phyloP scores from a whole-genome alignment of 2,797 vertebrate species.

The Halcyon chelicuti region DNA sequence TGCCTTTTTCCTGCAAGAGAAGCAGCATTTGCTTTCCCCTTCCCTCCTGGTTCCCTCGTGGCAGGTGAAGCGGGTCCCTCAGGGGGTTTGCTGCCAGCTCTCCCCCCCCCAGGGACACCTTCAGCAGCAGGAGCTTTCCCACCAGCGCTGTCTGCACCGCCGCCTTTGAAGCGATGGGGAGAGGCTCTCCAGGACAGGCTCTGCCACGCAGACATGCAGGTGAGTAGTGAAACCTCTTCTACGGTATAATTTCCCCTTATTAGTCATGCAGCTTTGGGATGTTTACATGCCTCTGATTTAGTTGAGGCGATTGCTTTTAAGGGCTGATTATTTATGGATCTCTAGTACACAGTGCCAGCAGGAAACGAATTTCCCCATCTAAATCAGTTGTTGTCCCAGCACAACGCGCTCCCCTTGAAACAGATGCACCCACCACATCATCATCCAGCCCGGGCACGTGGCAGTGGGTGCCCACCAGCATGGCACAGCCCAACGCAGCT shows the following conservation, averaged over 20 bases:
- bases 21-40: not conserved
- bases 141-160: rapidly evolving
- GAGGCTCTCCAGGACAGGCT: not conserved
- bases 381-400: not conserved
- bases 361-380: not conserved
- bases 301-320: not conserved
- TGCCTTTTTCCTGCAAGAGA: not conserved
- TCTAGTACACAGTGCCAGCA: not conserved
- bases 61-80: rapidly evolving
- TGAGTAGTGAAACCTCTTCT: not conserved
- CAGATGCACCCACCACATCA: not conserved
- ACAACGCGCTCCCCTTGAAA: not conserved
- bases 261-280: not conserved
- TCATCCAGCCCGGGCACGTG: rapidly evolving
- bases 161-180: rapidly evolving
- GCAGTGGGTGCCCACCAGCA: not conserved
- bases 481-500: not conserved
- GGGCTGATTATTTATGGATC: constrained; percentile 3
- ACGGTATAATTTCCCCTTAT: not conserved
- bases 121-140: not conserved
- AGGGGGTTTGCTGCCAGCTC: not conserved
- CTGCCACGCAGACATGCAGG: rapidly evolving
- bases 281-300: not conserved
- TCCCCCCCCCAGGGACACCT: rapidly evolving
- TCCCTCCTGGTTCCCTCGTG: not conserved